Base-by-base conservation (phyloP, 1,140 invertebrate genomes). In the Ips nitidus region DNA sequence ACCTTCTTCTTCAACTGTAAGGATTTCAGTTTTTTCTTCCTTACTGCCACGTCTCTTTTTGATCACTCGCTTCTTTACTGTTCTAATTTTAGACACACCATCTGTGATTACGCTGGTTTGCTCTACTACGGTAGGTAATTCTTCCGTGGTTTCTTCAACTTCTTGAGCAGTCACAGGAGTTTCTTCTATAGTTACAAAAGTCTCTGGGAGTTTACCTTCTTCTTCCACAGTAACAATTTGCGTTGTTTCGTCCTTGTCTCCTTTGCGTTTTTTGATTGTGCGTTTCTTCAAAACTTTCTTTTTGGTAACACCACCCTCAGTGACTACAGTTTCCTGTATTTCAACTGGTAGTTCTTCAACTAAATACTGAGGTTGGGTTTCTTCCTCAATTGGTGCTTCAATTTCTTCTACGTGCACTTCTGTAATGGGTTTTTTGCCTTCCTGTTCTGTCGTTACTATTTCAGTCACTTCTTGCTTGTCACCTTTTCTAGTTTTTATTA, bases 361-460 rank as follows among this genome's bases (percentile, higher is more conserved):
- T n/a, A 41, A 36, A 56, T 45, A 70, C 45, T 53, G 77, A 72
- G 80, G 78, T n/a, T 78, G 22, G 43, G 36, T 63, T 64, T 60
- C 62, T 47, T 75, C 41, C 70, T 76, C 53, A 80, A 67, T 52
- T 82, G 80, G 41, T 77, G 75, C 74, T 58, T 74, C 65, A 74
- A 36, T 81, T 76, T 74, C 80, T 82, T 76, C 63, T 39, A 78
- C 69, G 4, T 69, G 75, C n/a, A 80, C 78, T 36, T 72, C 77
- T 6, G 73, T 74, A 62, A 69, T 74, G 6, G 79, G 79, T 73
- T 78, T 58, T 45, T 76, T 76, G 41, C 80, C 80, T 67, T 83
- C 81, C 75, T 82, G 80, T 75, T 82, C 79, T 41, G 82, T 75
- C n/a, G 83, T 82, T 41, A 81, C 80, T 69, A 82, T 81, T 77